Evolutionary conservation across 2,797 vertebrate genomes (phyloP).

Genomic region (Picus viridis): DNA sequence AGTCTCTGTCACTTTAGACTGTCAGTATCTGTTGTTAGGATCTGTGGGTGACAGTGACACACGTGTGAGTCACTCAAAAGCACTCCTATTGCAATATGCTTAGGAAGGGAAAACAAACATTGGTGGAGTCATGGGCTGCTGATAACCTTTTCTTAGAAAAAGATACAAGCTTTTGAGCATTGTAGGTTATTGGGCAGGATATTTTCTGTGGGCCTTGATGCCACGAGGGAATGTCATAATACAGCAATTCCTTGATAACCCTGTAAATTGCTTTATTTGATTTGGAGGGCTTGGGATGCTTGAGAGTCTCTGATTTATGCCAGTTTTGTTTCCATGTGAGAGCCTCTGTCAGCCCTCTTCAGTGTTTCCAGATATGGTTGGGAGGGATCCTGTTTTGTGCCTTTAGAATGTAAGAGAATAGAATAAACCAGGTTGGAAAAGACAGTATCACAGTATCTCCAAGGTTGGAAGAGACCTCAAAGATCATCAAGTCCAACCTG

Average conservation of each 20-base stretch:
- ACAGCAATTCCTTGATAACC: background rate
- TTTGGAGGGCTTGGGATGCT: background rate
- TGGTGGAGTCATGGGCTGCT: conserved; percentile 12
- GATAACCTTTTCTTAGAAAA: conserved; percentile 54
- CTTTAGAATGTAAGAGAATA: too few relatives aligned
- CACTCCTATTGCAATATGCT: conserved; percentile 30
- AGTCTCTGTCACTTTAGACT: conserved; percentile 43
- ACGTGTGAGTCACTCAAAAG: conserved; percentile 52
- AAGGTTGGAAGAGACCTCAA: too few relatives aligned
- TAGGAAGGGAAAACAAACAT: conserved; percentile 59
- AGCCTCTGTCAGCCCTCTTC: background rate
- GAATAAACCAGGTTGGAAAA: too few relatives aligned
- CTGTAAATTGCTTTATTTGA: background rate
- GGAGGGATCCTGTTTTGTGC: background rate
- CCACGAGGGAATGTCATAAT: background rate
- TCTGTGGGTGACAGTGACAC: conserved; percentile 68
- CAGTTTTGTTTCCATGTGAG: background rate
- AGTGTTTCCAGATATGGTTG: background rate
- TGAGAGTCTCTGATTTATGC: background rate
- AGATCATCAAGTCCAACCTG: too few relatives aligned
- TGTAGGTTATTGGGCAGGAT: background rate
- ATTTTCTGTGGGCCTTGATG: background rate
- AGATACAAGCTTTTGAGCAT: background rate
- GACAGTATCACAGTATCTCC: too few relatives aligned
- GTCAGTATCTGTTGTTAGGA: conserved; percentile 57